Conservation (phyloP, 2,113 vertebrate species). For the Malaclemys terrapin region DNA sequence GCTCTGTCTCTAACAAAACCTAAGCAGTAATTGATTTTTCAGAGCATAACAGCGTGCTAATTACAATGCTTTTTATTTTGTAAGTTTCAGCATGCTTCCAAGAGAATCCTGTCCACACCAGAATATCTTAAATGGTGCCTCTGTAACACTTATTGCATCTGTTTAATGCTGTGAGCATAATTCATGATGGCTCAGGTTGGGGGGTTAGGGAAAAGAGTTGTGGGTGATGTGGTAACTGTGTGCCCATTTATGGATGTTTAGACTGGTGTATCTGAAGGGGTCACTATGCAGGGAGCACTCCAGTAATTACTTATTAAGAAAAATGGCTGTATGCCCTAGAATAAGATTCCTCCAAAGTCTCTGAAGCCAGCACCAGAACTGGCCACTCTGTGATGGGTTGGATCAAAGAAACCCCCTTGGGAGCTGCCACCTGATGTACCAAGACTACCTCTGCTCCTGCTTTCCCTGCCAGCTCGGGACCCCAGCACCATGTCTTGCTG, state of each 20-base stretch:
- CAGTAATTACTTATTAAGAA: neutral
- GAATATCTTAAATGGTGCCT: neutral
- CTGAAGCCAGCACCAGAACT: neutral
- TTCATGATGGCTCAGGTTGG: neutral
- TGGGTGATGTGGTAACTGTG: neutral
- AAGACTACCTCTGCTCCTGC: no score
- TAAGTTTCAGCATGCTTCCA: neutral
- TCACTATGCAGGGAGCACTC: neutral
- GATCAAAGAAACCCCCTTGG: no score
- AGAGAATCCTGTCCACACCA: constrained; percentile 12
- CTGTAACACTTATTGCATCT: constrained; percentile 25
- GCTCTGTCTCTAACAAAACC: neutral
- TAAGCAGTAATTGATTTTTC: constrained; percentile 44
- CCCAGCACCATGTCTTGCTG: no score
- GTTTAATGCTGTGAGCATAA: constrained; percentile 14
- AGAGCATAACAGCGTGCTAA: constrained; percentile 21
- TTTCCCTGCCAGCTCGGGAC: no score
- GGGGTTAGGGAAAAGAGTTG: accelerated
- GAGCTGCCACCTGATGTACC: no score
- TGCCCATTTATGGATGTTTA: neutral
- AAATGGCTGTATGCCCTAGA: neutral
- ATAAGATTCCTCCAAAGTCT: neutral
- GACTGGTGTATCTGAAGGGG: neutral
- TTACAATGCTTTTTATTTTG: constrained; percentile 19
- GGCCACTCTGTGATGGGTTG: neutral